phyloP scores from a whole-genome alignment of 2,113 vertebrate genomes.

The Lonchura striata region DNA sequence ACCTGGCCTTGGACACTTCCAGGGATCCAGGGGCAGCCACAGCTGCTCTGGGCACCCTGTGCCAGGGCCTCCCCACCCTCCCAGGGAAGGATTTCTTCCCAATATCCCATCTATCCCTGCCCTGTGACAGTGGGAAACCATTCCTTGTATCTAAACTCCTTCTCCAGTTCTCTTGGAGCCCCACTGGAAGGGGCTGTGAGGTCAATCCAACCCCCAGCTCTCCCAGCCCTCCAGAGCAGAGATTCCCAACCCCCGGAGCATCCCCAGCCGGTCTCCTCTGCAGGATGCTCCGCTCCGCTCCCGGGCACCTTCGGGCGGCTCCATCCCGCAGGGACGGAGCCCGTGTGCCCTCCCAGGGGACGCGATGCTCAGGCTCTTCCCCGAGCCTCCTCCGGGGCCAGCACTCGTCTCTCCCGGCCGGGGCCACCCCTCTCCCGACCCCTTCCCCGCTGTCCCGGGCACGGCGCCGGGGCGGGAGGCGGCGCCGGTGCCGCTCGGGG shows the following conservation, averaged over 20 bases:
- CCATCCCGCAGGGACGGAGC: neutral
- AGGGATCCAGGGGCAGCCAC: neutral
- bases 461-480: conserved; percentile 5
- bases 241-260: neutral
- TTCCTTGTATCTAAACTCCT: neutral
- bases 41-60: neutral
- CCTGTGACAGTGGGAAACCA: neutral
- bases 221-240: neutral
- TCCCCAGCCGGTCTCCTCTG: too few relatives aligned
- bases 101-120: neutral
- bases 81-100: rapidly evolving
- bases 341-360: neutral
- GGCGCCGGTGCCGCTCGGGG: conserved; percentile 46
- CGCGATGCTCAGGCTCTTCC: neutral
- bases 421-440: rapidly evolving
- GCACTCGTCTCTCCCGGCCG: rapidly evolving
- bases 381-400: neutral
- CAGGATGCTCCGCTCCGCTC: neutral
- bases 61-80: neutral
- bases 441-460: neutral
- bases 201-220: neutral
- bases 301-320: rapidly evolving
- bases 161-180: neutral
- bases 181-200: neutral
- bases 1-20: rapidly evolving